Evolutionary conservation across 2,113 vertebrate genomes (phyloP).

Genomic region (Cariama cristata): DNA sequence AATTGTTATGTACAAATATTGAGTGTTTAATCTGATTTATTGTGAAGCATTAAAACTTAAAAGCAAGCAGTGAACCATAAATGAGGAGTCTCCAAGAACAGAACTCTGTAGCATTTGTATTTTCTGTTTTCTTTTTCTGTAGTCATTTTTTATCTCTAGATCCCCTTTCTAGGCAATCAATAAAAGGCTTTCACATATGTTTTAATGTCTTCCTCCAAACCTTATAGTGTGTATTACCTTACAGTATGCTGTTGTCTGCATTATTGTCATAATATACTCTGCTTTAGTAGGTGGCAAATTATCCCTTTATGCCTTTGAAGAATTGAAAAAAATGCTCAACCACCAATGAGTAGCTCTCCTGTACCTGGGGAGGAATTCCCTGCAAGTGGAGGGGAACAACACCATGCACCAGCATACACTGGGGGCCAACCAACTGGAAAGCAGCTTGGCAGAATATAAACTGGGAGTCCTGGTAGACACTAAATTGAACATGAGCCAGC

Average conservation of each 20-base stretch:
- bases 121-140: not conserved
- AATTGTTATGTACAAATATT: not conserved
- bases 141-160: not conserved
- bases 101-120: not conserved
- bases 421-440: not conserved
- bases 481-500: not conserved
- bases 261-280: slow-evolving; percentile 18
- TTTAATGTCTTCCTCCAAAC: slow-evolving; percentile 45
- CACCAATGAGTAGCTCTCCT: not conserved
- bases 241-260: not conserved
- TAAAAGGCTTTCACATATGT: not conserved
- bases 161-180: not conserved
- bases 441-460: not conserved
- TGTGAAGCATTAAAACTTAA: not conserved
- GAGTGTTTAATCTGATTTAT: not conserved
- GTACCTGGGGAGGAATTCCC: not conserved
- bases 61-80: not conserved
- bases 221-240: slow-evolving; percentile 1
- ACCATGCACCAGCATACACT: not conserved
- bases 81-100: not conserved
- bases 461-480: not conserved
- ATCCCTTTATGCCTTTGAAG: slow-evolving; percentile 19
- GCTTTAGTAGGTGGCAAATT: slow-evolving; percentile 41
- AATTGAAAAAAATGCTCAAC: not conserved
- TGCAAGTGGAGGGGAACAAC: not conserved